Evolutionary conservation across 1,140 invertebrate species (phyloP).

Genomic region (Planococcus citri): DNA sequence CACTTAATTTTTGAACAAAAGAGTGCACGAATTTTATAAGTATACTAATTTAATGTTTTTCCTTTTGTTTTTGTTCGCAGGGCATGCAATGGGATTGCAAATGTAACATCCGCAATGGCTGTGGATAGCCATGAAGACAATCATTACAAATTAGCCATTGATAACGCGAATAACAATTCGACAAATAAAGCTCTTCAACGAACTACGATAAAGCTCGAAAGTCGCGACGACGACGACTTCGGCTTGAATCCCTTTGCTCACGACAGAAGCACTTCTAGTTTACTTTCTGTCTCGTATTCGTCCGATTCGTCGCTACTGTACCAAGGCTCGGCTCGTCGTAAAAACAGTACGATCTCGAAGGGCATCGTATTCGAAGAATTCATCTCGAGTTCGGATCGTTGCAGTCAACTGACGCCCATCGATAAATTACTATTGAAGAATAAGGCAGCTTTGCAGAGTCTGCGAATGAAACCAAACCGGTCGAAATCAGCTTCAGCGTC

Average conservation of each 20-base stretch:
- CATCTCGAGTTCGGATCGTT: not conserved
- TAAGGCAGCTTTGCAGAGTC: not conserved
- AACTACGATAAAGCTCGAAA: not conserved
- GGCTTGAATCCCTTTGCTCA: not conserved
- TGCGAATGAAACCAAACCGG: not conserved
- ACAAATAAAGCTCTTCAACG: not conserved
- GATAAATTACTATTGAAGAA: slow-evolving; percentile 1
- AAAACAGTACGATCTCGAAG: not conserved
- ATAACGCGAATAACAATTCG: not conserved
- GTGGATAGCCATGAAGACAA: slow-evolving; percentile 15
- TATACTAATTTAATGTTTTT: not conserved
- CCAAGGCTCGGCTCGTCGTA: not conserved
- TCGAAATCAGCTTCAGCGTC: no score
- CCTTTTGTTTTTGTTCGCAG: not conserved
- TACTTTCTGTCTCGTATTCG: not conserved
- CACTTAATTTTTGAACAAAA: no score
- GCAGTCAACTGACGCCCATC: not conserved
- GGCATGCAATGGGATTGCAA: not conserved
- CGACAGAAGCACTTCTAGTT: not conserved
- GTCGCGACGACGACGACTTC: no score
- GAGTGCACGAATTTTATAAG: no score
- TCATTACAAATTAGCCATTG: slow-evolving; percentile 2
- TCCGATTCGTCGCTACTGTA: not conserved
- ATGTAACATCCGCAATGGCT: slow-evolving; percentile 13
- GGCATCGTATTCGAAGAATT: not conserved